These are phyloP conservation scores for Lepidocolaptes lacrymiger DNA, from an alignment of 2,797 vertebrate species.

Conservation along the genomic window DNA sequence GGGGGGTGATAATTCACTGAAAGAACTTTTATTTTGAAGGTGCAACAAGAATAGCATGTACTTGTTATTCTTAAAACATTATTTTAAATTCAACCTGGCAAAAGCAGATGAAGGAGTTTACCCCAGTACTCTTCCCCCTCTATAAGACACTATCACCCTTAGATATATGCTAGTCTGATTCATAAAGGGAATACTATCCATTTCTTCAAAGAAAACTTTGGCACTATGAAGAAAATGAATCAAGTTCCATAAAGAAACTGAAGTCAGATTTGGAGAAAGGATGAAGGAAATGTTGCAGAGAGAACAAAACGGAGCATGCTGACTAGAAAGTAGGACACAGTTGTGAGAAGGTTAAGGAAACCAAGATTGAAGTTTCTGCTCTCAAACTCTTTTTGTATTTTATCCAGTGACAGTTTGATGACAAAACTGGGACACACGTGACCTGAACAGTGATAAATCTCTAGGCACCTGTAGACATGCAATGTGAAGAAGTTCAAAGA, in stretches of 20 bases:
- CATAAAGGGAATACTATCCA: not conserved
- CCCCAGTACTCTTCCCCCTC: not conserved
- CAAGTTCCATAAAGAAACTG: not conserved
- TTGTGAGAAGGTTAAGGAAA: not conserved
- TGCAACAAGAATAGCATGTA: not conserved
- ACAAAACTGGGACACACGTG: not conserved
- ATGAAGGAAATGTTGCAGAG: not conserved
- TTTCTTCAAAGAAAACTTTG: not conserved
- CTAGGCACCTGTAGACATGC: not conserved
- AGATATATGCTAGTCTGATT: not conserved
- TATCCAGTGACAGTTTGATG: not conserved
- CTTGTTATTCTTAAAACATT: not conserved
- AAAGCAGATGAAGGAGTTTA: not conserved
- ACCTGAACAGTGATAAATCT: not conserved
- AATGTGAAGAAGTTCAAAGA: not conserved
- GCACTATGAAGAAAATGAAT: conserved; percentile 18
- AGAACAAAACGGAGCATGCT: not conserved
- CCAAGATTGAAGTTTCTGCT: not conserved
- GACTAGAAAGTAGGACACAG: not conserved
- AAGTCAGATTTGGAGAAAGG: conserved; percentile 4
- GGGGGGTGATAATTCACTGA: not conserved
- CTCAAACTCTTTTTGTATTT: not conserved
- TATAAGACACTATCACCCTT: not conserved
- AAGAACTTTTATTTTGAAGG: not conserved
- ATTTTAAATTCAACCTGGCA: not conserved